A percentile compares a stretch with the other conserved stretches of the same genome.
Evolutionary conservation across 2,888 invertebrate genomes (phyloP).

Genomic region (Clistopyga incitator): DNA sequence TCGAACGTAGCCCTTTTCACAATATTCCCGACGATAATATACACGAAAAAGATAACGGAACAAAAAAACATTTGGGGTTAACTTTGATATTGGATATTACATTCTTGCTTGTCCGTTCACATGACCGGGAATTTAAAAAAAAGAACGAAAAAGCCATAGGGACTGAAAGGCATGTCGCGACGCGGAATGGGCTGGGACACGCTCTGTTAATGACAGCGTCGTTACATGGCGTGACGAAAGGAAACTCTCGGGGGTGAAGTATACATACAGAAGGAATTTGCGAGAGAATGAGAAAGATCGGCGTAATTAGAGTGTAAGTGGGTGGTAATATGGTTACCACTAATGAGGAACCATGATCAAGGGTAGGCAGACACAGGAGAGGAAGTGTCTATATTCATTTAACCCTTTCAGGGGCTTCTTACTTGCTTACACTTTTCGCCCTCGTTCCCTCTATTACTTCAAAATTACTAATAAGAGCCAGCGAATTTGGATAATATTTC

Average conservation of each 20-base stretch:
- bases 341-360: slow-evolving; percentile 55
- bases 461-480: slow-evolving; percentile 46
- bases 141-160: slow-evolving; percentile 32
- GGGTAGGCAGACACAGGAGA: slow-evolving; percentile 8
- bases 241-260: slow-evolving; percentile 1
- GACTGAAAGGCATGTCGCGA: slow-evolving; percentile 1
- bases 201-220: slow-evolving; percentile 52
- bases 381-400: slow-evolving; percentile 27
- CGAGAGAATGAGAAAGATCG: slow-evolving; percentile 37
- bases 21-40: background rate
- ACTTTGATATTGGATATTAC: slow-evolving; percentile 49
- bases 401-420: slow-evolving; percentile 31
- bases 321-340: slow-evolving; percentile 61
- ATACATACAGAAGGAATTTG: slow-evolving; percentile 18
- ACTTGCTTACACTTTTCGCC: slow-evolving; percentile 29
- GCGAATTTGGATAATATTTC: slow-evolving; percentile 54
- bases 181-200: background rate
- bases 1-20: background rate
- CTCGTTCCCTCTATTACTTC: slow-evolving; percentile 17
- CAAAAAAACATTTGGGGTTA: slow-evolving; percentile 3
- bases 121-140: slow-evolving; percentile 28
- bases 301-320: slow-evolving; percentile 63
- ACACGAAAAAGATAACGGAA: background rate
- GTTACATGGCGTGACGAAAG: slow-evolving; percentile 33
- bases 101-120: background rate